A percentile compares a stretch with the other conserved stretches of the same genome.
Conservation (phyloP, 1,140 invertebrate species). For the Lamellibrachia luymesi region DNA sequence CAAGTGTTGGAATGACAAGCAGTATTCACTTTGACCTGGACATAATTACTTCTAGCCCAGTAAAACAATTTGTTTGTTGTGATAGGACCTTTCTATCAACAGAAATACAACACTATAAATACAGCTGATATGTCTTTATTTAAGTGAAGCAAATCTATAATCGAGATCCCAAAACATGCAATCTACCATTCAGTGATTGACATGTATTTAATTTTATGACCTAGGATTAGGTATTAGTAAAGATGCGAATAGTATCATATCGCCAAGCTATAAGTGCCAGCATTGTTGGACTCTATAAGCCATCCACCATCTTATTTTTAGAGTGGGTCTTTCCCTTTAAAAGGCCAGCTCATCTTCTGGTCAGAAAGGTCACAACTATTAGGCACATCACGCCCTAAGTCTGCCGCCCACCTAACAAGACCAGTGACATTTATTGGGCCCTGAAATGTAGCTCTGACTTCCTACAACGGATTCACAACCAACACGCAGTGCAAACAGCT, state of each 20-base stretch:
- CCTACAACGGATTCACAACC: background rate
- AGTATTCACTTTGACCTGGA: too few relatives aligned
- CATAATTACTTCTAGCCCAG: too few relatives aligned
- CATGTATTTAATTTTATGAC: background rate
- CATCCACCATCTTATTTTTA: background rate
- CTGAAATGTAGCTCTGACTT: background rate
- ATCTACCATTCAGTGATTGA: background rate
- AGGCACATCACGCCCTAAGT: background rate
- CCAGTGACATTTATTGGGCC: background rate
- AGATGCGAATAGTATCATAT: background rate
- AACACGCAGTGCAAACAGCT: background rate
- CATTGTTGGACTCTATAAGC: background rate
- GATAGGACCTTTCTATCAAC: background rate
- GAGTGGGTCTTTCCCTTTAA: background rate
- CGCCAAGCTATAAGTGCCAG: background rate
- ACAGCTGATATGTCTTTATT: background rate
- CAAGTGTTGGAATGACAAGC: too few relatives aligned
- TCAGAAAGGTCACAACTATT: background rate
- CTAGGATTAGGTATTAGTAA: background rate
- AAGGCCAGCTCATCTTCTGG: background rate
- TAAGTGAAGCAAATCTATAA: background rate
- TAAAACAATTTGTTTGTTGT: background rate
- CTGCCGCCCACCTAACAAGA: background rate
- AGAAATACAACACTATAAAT: background rate
- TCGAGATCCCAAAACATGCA: background rate